Evolutionary conservation across 2,888 invertebrate species (phyloP), one percentile per base, ranked within the genome.

Genomic region (Tetragnatha montana): DNA sequence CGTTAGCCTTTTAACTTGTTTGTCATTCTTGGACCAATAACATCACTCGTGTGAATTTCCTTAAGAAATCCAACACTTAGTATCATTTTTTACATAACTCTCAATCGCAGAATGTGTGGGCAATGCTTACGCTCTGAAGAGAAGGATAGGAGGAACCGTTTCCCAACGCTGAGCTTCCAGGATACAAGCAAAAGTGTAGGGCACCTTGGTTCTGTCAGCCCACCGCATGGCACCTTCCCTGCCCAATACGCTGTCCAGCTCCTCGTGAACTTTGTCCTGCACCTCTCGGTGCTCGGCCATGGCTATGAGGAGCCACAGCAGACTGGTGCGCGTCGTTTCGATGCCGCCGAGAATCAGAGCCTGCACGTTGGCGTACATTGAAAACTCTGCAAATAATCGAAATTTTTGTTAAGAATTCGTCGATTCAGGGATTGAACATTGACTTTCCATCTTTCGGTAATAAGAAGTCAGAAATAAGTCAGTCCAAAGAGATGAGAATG

Each of bases 221-320:
- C 74, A 82, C 35, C 60, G 22, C 17, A 75, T 51, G 1, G 7
- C 22, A 6, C 74, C 14, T 17, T 79, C 68, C 50, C 35, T 79
- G 8, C 83, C 83, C 14, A 83, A 60, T 0, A 83, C 83, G 0
- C 21, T 6, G 17, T 74, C 83, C 1, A 83, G 10, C 8, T 83
- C 83, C 12, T 83, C 17, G 8, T 83, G 83, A 14, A 91, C 88
- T 71, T 70, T 78, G 4, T 10, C 47, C 19, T 85, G 85, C 14
- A 78, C 17, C 8, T 83, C 83, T 12, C 21, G 14, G 22, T 70
- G 10, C 0, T 19, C n/a, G 0, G 85, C 85, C 85, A 85, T 85
- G 78, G 70, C 76, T 21, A 85, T 47, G 12, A 85, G 60, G 8
- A 76, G 12, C 85, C 85, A 85, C 17, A 17, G 19, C 47, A 85